These are phyloP conservation scores for Dryobotodes eremita DNA, from an alignment of 2,888 invertebrate species.

Conservation along the genomic window DNA sequence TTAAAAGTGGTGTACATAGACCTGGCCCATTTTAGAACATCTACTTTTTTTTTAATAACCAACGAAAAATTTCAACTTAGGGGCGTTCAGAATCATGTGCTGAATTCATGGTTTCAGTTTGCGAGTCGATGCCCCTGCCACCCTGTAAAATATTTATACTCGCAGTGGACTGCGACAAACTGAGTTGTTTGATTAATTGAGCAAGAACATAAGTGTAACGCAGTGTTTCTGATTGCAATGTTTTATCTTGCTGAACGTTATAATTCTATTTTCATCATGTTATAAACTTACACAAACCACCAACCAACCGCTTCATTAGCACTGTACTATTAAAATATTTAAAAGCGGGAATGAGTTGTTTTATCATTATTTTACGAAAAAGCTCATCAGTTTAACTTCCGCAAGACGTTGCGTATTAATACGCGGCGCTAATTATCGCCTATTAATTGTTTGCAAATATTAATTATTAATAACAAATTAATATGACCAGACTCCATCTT, in stretches of 20 bases:
- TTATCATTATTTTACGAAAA: background rate
- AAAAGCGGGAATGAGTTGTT: background rate
- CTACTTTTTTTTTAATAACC: no score
- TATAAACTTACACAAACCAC: conserved; percentile 28
- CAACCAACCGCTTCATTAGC: conserved; percentile 24
- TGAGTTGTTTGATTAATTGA: no score
- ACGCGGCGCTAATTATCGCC: no score
- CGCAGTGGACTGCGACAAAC: background rate
- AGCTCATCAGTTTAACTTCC: background rate
- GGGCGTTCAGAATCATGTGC: no score
- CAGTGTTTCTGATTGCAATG: background rate
- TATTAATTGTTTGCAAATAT: background rate
- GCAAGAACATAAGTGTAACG: background rate
- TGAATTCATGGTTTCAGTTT: no score
- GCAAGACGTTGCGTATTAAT: background rate
- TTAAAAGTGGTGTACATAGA: no score
- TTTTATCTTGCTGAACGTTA: background rate
- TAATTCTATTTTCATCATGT: conserved; percentile 25
- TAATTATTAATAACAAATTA: background rate
- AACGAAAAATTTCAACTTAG: no score
- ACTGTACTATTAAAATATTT: background rate
- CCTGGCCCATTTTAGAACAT: no score
- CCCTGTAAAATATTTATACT: background rate
- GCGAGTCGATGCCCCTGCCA: no score
- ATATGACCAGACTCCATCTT: conserved; percentile 13